These are phyloP conservation scores for Torymus auratus DNA, from an alignment of 2,888 invertebrate genomes.

Conservation along the genomic window DNA sequence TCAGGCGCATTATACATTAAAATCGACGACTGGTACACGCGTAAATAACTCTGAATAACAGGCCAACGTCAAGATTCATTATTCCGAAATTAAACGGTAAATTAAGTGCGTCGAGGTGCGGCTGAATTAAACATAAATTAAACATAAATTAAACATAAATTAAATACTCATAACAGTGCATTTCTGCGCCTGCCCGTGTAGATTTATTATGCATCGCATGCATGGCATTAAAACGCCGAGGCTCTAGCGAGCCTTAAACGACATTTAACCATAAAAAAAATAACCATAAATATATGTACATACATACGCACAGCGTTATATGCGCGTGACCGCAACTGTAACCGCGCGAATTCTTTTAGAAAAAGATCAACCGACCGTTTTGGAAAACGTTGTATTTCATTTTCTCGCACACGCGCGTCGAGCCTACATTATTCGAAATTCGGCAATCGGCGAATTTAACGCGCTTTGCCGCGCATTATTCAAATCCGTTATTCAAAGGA, in stretches of 20 bases:
- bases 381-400: neutral
- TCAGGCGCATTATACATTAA: neutral
- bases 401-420: no score
- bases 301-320: no score
- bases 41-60: neutral
- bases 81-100: neutral
- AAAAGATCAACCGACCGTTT: no score
- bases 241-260: no score
- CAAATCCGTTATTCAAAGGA: constrained; percentile 47
- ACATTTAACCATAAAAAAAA: no score
- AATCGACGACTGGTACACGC: neutral
- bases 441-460: constrained; percentile 1
- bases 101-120: neutral
- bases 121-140: constrained; percentile 27
- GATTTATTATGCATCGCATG: no score
- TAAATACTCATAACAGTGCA: constrained; percentile 9
- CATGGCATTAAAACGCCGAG: no score
- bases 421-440: neutral
- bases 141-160: constrained; percentile 8
- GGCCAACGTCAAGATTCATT: constrained; percentile 1
- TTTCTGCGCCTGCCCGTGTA: neutral
- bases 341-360: no score
- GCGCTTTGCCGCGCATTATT: constrained; percentile 29
- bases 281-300: neutral
- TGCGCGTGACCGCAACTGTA: neutral